Conservation (phyloP, 23 tunicate species). For the Botrylloides violaceus region DNA sequence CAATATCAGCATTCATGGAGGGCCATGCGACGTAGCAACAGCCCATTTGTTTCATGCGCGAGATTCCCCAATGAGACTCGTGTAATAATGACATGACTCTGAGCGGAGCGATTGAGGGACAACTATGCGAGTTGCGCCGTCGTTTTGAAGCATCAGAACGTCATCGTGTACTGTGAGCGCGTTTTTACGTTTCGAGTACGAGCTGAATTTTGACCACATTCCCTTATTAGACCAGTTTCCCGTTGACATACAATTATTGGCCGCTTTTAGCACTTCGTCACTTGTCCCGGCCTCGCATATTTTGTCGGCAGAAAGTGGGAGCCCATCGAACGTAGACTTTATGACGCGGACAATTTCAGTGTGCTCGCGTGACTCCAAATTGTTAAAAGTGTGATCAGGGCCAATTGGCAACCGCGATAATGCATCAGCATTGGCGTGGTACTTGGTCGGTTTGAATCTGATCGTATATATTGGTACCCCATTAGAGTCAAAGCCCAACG, state of each 20-base stretch:
- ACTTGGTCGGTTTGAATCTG: conserved; percentile 3
- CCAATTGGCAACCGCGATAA: neutral
- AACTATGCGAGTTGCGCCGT: too few relatives aligned
- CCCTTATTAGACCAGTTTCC: too few relatives aligned
- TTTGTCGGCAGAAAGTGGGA: neutral
- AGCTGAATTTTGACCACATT: neutral
- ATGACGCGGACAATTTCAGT: neutral
- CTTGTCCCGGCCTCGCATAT: neutral
- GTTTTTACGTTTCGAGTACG: too few relatives aligned
- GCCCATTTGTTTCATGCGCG: conserved; percentile 25
- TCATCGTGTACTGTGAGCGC: too few relatives aligned
- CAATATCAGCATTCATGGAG: too few relatives aligned
- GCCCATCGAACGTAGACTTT: neutral
- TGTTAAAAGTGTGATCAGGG: conserved; percentile 1
- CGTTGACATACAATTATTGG: too few relatives aligned
- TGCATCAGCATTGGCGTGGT: conserved; percentile 20
- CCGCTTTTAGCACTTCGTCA: too few relatives aligned
- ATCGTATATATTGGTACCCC: too few relatives aligned
- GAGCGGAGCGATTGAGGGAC: too few relatives aligned
- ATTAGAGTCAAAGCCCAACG: too few relatives aligned
- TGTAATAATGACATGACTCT: conserved; percentile 12
- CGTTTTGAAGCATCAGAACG: too few relatives aligned
- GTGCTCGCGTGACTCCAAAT: neutral
- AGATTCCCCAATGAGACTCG: conserved; percentile 25
- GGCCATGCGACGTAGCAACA: too few relatives aligned